Evolutionary conservation across 2,888 invertebrate species (phyloP).

Genomic region (Apodemia hepburni): DNA sequence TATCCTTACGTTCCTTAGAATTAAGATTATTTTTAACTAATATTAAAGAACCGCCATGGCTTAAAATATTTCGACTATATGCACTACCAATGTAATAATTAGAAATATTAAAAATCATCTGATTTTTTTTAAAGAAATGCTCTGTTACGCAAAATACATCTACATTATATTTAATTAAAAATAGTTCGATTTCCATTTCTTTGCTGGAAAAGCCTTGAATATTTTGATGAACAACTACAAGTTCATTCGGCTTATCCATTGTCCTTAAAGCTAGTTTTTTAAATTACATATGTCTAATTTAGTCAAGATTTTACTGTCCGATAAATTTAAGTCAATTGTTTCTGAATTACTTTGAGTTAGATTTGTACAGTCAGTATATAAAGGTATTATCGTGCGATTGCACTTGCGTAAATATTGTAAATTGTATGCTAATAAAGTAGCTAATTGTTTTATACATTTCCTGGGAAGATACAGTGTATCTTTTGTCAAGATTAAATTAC

Average conservation of each 20-base stretch:
- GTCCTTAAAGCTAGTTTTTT: slow-evolving; percentile 1
- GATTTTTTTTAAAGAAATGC: neutral
- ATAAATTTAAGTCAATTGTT: neutral
- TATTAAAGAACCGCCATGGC: neutral
- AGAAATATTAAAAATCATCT: neutral
- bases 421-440: neutral
- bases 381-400: neutral
- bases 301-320: neutral
- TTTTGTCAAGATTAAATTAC: too few species aligned
- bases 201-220: slow-evolving; percentile 3
- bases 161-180: neutral
- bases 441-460: neutral
- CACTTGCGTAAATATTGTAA: neutral
- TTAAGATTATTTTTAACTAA: slow-evolving; percentile 1
- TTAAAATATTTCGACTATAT: neutral
- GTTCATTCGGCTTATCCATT: neutral
- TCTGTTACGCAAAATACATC: neutral
- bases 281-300: neutral
- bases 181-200: neutral
- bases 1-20: neutral
- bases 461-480: too few species aligned
- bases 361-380: neutral
- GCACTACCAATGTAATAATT: neutral
- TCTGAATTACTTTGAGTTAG: neutral
- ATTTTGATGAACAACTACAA: neutral